Evolutionary conservation across 1,140 invertebrate genomes (phyloP), one percentile per base, ranked within the genome.

Genomic region (Dufourea novaeangliae): DNA sequence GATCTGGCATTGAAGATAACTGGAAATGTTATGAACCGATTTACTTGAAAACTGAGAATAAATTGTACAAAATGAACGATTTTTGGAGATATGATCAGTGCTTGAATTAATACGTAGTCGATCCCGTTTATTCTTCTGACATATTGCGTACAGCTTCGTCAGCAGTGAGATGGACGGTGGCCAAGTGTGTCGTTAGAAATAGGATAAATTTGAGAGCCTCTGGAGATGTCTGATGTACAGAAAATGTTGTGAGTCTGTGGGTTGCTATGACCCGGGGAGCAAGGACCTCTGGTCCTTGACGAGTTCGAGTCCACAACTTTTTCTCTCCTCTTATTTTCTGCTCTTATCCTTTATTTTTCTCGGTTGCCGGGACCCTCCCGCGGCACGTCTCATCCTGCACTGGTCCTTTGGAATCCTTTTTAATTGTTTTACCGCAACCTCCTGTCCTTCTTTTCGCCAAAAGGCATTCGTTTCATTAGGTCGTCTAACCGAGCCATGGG

Each of bases 211-310:
- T 85, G 79, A 87, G 84, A 87, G 79, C 70, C 84, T 82, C 83
- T 83, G 86, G 71, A 39, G 67, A 37, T 82, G 76, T 64, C 50
- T 52, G 69, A 83, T 64, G 82, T 78, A 68, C 72, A 63, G 80
- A 83, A 88, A 80, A 76, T 88, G 73, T 88, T 85, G 87, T 87
- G 79, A 87, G 87, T 81, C 85, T 79, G 84, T 80, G 80, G 81
- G 81, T 68, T 67, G 85, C 83, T 89, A 88, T 88, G 88, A 86
- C 84, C 86, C 82, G 77, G 90, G 87, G 90, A 88, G 89, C 90
- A 91, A 91, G 85, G 90, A 91, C 90, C 90, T 88, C 86, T 89
- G 88, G 90, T 85, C 90, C 90, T 91, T 91, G 90, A 90, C 84
- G 85, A 85, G 84, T 82, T 84, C 82, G 83, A 83, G 81, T 80